These are phyloP conservation scores for Beris morrisii DNA, from an alignment of 2,888 invertebrate species.

Conservation along the genomic window DNA sequence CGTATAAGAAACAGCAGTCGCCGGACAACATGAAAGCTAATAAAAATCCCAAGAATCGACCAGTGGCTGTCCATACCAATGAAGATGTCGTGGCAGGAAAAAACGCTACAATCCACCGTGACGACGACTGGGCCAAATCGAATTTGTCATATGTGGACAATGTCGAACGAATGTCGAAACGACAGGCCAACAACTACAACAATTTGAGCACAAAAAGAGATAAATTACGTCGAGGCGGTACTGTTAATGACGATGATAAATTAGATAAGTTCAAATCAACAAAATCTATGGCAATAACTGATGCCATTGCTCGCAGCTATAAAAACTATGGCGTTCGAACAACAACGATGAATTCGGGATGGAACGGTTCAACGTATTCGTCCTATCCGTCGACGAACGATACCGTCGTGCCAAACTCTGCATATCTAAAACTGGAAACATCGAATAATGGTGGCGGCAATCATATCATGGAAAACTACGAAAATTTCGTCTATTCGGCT, in stretches of 20 bases:
- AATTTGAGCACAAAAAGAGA: constrained; percentile 33
- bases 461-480: constrained; percentile 53
- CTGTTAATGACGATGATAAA: constrained; percentile 44
- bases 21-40: constrained; percentile 1
- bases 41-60: constrained; percentile 20
- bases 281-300: constrained; percentile 47
- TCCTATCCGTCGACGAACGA: neutral
- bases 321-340: constrained; percentile 1
- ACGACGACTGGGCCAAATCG: constrained; percentile 37
- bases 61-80: constrained; percentile 21
- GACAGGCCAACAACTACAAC: constrained; percentile 33
- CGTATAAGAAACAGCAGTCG: constrained; percentile 8
- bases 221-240: constrained; percentile 35
- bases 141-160: constrained; percentile 40
- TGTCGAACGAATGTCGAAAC: constrained; percentile 38
- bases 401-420: constrained; percentile 35
- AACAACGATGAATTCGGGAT: neutral
- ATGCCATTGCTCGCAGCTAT: constrained; percentile 3
- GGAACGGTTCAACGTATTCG: constrained; percentile 39
- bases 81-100: constrained; percentile 10
- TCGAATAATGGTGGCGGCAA: constrained; percentile 28
- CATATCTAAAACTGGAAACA: constrained; percentile 37
- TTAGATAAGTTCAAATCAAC: constrained; percentile 50
- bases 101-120: constrained; percentile 3
- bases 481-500: constrained; percentile 55